phyloP scores from a whole-genome alignment of 2,113 vertebrate genomes.

The Solea senegalensis region DNA sequence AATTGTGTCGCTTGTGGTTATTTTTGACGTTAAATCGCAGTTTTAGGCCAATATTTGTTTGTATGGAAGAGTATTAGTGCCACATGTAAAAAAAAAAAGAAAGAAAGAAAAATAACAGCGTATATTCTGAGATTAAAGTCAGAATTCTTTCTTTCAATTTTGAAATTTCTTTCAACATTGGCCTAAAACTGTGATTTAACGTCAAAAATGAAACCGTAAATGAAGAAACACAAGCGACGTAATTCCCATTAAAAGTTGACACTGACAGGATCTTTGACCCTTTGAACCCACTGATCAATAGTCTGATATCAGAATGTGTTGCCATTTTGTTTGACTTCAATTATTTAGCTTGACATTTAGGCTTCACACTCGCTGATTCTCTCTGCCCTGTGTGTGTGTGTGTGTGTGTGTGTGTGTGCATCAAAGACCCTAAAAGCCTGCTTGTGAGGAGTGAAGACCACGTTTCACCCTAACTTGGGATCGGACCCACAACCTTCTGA shows the following conservation, averaged over 20 bases:
- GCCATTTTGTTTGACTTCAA: neutral
- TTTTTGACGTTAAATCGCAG: constrained; percentile 1
- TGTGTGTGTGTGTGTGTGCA: neutral
- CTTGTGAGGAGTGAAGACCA: no score
- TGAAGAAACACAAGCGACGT: neutral
- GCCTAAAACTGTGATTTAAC: neutral
- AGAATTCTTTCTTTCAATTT: no score
- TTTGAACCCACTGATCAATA: constrained; percentile 1
- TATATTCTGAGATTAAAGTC: no score
- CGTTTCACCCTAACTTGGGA: no score
- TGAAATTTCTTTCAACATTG: no score
- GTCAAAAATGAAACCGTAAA: neutral
- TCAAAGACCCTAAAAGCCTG: no score
- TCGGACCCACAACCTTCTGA: no score
- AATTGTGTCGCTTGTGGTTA: neutral
- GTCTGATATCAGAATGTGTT: neutral
- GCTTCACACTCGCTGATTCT: neutral
- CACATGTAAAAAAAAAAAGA: no score
- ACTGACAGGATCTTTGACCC: neutral
- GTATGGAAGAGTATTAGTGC: no score
- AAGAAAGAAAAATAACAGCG: no score
- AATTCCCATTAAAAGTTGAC: no score
- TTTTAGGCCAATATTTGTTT: no score
- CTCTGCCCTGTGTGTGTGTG: neutral
- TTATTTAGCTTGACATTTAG: constrained; percentile 21